Evolutionary conservation across 2,113 vertebrate genomes (phyloP).

Genomic region (Cyphomyrus discorhynchus): DNA sequence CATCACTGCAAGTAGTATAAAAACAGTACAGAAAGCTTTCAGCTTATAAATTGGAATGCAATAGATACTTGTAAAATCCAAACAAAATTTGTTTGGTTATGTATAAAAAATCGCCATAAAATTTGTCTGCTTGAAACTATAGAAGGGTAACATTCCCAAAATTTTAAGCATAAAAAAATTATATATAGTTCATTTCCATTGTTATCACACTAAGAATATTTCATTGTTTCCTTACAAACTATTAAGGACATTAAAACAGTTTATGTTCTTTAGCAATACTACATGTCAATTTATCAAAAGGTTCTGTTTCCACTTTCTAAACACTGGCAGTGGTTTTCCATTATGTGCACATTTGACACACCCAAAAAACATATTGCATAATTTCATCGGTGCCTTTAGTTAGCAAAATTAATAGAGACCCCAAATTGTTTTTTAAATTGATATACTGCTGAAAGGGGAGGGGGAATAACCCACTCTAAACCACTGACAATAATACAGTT

Average conservation of each 20-base stretch:
- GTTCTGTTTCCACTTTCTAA: background rate
- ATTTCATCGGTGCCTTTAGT: constrained; percentile 27
- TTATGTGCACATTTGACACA: background rate
- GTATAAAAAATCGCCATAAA: background rate
- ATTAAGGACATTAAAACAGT: background rate
- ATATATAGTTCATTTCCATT: background rate
- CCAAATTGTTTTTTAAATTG: constrained; percentile 39
- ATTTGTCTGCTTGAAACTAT: background rate
- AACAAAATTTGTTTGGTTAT: background rate
- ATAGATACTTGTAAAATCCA: background rate
- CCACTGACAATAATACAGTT: constrained; percentile 51
- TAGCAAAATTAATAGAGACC: constrained; percentile 51
- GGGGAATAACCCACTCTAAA: constrained; percentile 42
- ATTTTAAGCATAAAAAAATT: background rate
- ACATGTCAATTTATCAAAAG: background rate
- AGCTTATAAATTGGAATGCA: background rate
- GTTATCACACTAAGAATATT: background rate
- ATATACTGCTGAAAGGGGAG: constrained; percentile 39
- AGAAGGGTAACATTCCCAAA: background rate
- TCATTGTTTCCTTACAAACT: background rate
- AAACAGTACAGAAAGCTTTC: background rate
- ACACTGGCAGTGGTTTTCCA: background rate
- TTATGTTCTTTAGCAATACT: background rate
- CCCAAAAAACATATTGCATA: background rate
- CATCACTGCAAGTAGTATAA: background rate